These are phyloP conservation scores for Piaya cayana DNA, from an alignment of 2,113 vertebrate species.

Conservation along the genomic window DNA sequence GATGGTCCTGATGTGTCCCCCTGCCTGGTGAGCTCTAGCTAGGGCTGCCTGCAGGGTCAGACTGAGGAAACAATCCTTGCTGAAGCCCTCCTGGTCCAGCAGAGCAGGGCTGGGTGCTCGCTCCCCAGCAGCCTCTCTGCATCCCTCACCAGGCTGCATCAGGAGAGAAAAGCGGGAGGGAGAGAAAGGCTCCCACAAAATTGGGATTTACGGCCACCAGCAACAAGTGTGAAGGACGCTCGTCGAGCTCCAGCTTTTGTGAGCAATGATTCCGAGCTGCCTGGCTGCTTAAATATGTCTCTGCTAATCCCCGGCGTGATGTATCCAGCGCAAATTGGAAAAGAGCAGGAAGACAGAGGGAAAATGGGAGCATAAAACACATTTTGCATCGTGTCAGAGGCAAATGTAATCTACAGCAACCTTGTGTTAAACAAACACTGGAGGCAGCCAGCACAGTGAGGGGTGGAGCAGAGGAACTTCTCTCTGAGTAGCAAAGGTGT, in stretches of 20 bases:
- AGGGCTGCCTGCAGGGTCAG: no score
- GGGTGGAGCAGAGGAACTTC: not conserved
- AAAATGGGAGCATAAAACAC: conserved; percentile 44
- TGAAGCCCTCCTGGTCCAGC: no score
- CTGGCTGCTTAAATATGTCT: conserved; percentile 48
- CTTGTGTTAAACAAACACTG: not conserved
- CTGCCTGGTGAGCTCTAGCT: no score
- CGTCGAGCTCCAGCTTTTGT: conserved; percentile 10
- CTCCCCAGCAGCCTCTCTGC: fast-evolving
- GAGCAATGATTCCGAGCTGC: conserved; percentile 4
- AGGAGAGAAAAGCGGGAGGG: not conserved
- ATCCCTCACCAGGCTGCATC: not conserved
- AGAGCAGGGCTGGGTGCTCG: no score
- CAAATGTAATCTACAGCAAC: not conserved
- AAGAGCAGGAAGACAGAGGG: not conserved
- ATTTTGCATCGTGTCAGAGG: not conserved
- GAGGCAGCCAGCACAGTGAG: not conserved
- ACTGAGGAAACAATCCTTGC: no score
- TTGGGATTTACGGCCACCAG: not conserved
- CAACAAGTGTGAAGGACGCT: not conserved
- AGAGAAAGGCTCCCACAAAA: not conserved
- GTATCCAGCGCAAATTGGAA: conserved; percentile 35
- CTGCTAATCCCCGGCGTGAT: conserved; percentile 5
- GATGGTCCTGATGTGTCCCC: no score
- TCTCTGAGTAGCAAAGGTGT: not conserved